These are phyloP conservation scores for Pantelozetes paolii DNA, from an alignment of 2,888 invertebrate genomes.

Conservation along the genomic window DNA sequence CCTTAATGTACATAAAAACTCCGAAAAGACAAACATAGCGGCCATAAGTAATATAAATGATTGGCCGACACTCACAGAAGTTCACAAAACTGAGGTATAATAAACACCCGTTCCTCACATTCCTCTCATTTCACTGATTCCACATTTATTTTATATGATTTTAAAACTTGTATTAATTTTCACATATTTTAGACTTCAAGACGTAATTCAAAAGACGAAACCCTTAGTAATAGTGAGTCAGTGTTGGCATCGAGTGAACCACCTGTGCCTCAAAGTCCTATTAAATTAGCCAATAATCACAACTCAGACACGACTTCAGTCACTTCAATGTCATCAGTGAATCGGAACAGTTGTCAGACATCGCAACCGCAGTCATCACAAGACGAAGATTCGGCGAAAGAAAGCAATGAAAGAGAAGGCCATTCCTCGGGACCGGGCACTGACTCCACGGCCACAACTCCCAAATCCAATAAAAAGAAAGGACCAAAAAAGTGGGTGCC, in stretches of 20 bases:
- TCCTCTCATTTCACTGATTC: neutral
- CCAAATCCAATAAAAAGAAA: slow-evolving; percentile 43
- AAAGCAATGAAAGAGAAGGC: slow-evolving; percentile 41
- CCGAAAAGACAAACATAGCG: neutral
- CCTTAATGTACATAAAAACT: slow-evolving; percentile 1
- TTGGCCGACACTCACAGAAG: slow-evolving; percentile 48
- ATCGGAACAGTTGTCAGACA: slow-evolving; percentile 16
- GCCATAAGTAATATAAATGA: slow-evolving; percentile 43
- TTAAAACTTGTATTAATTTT: too few relatives aligned
- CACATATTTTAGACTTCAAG: slow-evolving; percentile 9
- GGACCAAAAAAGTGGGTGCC: slow-evolving; percentile 76
- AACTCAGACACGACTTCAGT: neutral
- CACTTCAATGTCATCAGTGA: slow-evolving; percentile 6
- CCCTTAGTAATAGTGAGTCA: neutral
- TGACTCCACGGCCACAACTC: slow-evolving; percentile 33
- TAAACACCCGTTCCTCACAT: neutral
- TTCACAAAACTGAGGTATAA: slow-evolving; percentile 46
- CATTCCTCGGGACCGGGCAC: slow-evolving; percentile 40
- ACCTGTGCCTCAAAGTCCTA: slow-evolving; percentile 22
- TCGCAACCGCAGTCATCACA: slow-evolving; percentile 39
- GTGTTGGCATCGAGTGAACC: neutral
- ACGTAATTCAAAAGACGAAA: slow-evolving; percentile 20
- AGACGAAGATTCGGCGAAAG: slow-evolving; percentile 46
- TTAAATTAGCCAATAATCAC: neutral
- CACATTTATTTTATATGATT: too few relatives aligned